Percentiles rank a stretch among this genome's conserved stretches.
Evolutionary conservation across 1,140 invertebrate genomes (phyloP).

Genomic region (Nephotettix cincticeps): DNA sequence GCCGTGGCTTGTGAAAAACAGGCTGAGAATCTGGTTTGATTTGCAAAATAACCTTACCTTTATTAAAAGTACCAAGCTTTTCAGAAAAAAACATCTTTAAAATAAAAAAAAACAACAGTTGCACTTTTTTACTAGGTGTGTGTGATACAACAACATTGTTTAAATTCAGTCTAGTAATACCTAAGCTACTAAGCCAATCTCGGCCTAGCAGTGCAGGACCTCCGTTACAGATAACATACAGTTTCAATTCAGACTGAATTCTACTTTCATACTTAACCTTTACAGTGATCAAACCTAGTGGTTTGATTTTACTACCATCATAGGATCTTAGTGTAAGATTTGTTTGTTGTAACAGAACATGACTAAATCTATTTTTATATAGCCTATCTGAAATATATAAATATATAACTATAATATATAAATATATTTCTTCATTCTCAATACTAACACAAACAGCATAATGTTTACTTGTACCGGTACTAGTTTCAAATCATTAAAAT

Average conservation of each 20-base stretch:
- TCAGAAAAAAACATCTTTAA: not conserved
- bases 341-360: not conserved
- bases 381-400: not conserved
- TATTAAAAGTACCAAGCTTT: not conserved
- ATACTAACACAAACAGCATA: not conserved
- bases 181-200: not conserved
- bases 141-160: not conserved
- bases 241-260: not conserved
- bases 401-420: not conserved
- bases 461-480: not conserved
- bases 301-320: not conserved
- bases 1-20: not conserved
- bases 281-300: not conserved
- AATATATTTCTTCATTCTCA: not conserved
- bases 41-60: not conserved
- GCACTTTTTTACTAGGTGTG: not conserved
- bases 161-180: too few species aligned
- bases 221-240: not conserved
- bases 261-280: not conserved
- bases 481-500: too few species aligned
- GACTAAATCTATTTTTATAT: not conserved
- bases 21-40: not conserved
- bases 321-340: not conserved
- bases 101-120: not conserved
- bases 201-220: not conserved